Base-by-base conservation (phyloP, 2,888 invertebrate species). In the Petrophora chlorosata region DNA sequence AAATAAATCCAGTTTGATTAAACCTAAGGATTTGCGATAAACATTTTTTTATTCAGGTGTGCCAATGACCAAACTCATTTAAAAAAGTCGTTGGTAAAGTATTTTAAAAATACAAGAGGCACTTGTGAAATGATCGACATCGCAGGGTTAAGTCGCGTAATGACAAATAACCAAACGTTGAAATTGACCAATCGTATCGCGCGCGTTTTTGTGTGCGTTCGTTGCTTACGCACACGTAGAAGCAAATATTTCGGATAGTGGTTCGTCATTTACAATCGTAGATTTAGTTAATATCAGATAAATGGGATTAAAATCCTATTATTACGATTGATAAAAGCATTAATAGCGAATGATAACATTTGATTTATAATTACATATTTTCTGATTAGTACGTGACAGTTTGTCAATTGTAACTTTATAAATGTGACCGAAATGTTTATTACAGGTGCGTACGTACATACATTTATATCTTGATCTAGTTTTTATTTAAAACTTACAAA, bases 271-370 rank as follows among this genome's bases (percentile, higher is more conserved):
- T 77, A 77, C 69, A 78, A 81, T 78, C 73, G 65, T 74, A 67
- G 76, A 76, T 83, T 82, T 74, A 56, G 56, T 52, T 85, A 81
- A 85, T 85, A 49, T 26, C 47, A 59, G 84, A 85, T 84, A 85
- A 85, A 64, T 46, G 33, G 80, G 70, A 80, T 85, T 83, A 80
- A 73, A 73, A 64, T 72, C 73, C 70, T 73, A 75, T 79, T 80
- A 79, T 79, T 68, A 77, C 72, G 53, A 63, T 70, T 68, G 88
- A 86, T 86, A 85, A 81, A 70, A 53, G 75, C 51, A 84, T 86
- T 82, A 82, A 73, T 74, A 63, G 44, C 40, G 80, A 88, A 81
- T 87, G 85, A 89, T 90, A 87, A 85, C 77, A 85, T 85, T 87
- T 89, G 90, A 89, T 89, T 90, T 88, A 88, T 83, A n/a, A n/a